These are phyloP conservation scores for Oreortyx pictus DNA, from an alignment of 2,797 vertebrate genomes.

Conservation along the genomic window DNA sequence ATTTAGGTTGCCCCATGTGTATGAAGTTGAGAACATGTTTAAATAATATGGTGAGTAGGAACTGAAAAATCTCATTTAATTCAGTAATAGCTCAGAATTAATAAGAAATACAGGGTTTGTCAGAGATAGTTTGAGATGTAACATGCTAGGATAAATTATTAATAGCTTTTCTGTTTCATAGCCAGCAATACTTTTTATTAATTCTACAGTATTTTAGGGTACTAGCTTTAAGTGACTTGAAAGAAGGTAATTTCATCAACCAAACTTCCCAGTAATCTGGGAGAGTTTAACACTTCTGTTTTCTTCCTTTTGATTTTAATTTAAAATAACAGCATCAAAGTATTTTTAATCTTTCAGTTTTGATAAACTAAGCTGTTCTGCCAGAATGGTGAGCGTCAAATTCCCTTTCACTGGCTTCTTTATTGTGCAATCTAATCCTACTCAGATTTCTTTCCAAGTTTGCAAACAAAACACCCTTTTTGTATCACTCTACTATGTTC, in stretches of 20 bases:
- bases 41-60: neutral
- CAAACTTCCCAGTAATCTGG: neutral
- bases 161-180: neutral
- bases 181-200: neutral
- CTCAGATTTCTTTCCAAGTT: constrained; percentile 28
- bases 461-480: constrained; percentile 54
- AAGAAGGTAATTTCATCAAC: neutral
- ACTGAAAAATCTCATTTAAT: neutral
- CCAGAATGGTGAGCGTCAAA: constrained; percentile 40
- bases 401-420: constrained; percentile 48
- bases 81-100: neutral
- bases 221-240: neutral
- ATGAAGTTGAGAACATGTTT: neutral
- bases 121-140: neutral
- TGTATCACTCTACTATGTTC: constrained; percentile 2
- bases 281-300: neutral
- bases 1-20: neutral
- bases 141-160: neutral
- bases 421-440: constrained; percentile 26
- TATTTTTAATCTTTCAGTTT: constrained; percentile 13
- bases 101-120: neutral
- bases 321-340: neutral
- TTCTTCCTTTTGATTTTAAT: constrained; percentile 11
- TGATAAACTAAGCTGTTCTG: neutral
- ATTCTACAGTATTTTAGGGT: neutral